phyloP scores from a whole-genome alignment of 2,888 invertebrate genomes.

The Hypomecis punctinalis region DNA sequence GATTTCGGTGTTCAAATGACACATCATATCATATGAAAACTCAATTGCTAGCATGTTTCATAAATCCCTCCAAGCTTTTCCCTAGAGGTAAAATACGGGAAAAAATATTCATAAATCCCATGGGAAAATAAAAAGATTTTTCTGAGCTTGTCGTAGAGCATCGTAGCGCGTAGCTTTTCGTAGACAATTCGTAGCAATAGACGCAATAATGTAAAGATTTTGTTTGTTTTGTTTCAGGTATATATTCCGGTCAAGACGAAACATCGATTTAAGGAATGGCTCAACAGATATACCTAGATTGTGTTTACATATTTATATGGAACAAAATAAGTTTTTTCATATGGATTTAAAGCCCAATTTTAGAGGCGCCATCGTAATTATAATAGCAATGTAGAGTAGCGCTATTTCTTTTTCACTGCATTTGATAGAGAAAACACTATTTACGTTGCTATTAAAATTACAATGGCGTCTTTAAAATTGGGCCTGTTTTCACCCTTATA shows the following conservation, averaged over 20 bases:
- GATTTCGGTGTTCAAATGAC: no score
- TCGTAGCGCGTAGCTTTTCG: constrained; percentile 16
- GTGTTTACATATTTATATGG: no score
- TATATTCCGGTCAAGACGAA: not conserved
- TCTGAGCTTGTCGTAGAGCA: not conserved
- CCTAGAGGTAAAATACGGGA: not conserved
- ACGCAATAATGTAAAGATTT: not conserved
- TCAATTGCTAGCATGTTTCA: not conserved
- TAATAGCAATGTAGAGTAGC: no score
- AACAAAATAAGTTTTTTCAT: no score
- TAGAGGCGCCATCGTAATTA: no score
- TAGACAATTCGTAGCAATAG: constrained; percentile 4
- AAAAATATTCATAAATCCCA: not conserved
- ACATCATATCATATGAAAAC: not conserved
- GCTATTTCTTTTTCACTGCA: no score
- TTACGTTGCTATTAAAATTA: no score
- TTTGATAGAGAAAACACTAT: no score
- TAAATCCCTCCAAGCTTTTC: not conserved
- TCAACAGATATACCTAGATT: no score
- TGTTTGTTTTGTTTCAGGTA: constrained; percentile 24
- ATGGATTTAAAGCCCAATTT: no score
- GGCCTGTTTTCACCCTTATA: no score
- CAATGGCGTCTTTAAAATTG: no score
- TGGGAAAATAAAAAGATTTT: not conserved
- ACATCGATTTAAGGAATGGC: not conserved